These are phyloP conservation scores for Aviceda subcristata DNA, from an alignment of 2,113 vertebrate genomes.

Conservation along the genomic window DNA sequence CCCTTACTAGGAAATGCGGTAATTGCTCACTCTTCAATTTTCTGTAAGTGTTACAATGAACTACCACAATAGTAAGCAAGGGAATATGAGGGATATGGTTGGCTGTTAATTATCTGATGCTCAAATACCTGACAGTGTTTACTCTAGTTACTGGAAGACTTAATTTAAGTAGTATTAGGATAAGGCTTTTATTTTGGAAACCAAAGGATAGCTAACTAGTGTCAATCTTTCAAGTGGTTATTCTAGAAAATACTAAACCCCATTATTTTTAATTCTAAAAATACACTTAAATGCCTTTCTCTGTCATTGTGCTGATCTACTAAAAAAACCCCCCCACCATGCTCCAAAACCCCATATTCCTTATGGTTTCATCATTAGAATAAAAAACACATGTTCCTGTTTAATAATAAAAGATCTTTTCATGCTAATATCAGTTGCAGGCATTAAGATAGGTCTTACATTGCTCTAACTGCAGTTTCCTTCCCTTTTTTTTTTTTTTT, in stretches of 20 bases:
- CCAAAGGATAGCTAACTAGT: not conserved
- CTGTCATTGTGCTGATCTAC: not conserved
- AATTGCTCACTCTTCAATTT: not conserved
- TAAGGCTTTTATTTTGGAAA: not conserved
- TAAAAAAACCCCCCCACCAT: rapidly evolving
- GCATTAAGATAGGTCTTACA: not conserved
- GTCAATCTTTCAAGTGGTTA: not conserved
- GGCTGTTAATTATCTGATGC: not conserved
- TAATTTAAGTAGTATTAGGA: not conserved
- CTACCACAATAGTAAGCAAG: not conserved
- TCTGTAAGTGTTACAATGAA: not conserved
- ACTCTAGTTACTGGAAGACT: not conserved
- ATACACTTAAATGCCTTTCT: not conserved
- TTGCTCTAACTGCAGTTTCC: not conserved
- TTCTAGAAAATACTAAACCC: not conserved
- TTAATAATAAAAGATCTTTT: not conserved
- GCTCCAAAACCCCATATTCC: not conserved
- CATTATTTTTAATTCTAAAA: not conserved
- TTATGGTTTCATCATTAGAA: not conserved
- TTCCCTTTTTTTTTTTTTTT: not conserved
- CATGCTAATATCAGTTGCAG: not conserved
- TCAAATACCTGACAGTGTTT: not conserved
- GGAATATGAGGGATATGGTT: not conserved
- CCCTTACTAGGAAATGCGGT: not conserved
- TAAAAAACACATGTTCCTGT: not conserved